Conservation (phyloP, 1,140 invertebrate genomes). For the Rhizoglyphus robini region DNA sequence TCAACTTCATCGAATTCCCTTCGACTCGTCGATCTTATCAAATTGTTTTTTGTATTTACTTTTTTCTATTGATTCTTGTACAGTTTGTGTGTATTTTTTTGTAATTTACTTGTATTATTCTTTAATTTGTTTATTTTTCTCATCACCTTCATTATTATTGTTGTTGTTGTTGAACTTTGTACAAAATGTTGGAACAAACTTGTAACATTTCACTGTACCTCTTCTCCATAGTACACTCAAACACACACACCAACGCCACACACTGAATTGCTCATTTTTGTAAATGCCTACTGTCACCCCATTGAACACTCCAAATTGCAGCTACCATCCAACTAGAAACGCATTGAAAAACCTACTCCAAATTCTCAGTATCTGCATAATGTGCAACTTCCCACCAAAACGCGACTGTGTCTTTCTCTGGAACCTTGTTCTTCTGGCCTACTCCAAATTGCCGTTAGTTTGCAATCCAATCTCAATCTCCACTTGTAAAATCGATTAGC, state of each 20-base stretch:
- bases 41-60: background rate
- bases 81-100: slow-evolving; percentile 9
- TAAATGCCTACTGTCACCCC: too few relatives aligned
- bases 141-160: background rate
- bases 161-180: slow-evolving; percentile 1
- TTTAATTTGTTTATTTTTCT: slow-evolving; percentile 1
- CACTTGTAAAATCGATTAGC: too few relatives aligned
- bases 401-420: too few relatives aligned
- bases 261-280: background rate
- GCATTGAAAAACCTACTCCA: too few relatives aligned
- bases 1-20: too few relatives aligned
- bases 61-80: background rate
- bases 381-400: too few relatives aligned
- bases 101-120: background rate
- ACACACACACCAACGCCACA: background rate
- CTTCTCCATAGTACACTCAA: background rate
- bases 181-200: slow-evolving; percentile 2
- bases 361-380: too few relatives aligned
- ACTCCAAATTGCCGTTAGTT: too few relatives aligned
- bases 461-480: too few relatives aligned
- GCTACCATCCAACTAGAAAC: too few relatives aligned
- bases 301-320: too few relatives aligned
- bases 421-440: too few relatives aligned
- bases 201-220: background rate
- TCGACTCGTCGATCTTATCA: background rate